Evolutionary conservation across 2,113 vertebrate species (phyloP).

Genomic region (Camelus dromedarius): DNA sequence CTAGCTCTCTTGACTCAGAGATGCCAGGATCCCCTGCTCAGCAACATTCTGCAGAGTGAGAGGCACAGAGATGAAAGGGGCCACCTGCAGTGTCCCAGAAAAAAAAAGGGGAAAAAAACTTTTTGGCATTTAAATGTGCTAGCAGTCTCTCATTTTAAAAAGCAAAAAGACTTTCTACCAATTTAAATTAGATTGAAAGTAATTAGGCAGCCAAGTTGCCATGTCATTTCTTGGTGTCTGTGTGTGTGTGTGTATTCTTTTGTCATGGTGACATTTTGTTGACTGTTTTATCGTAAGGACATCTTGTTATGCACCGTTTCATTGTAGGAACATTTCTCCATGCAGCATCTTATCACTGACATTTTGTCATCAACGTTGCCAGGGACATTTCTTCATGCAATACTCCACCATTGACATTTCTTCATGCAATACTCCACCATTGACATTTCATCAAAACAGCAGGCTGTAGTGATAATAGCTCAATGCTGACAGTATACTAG

Average conservation of each 20-base stretch:
- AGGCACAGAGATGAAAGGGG: conserved; percentile 74
- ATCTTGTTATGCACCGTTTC: conserved; percentile 61
- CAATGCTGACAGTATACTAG: conserved; percentile 25
- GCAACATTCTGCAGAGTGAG: conserved; percentile 54
- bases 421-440: background rate
- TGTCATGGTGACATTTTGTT: conserved; percentile 49
- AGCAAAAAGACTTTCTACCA: background rate
- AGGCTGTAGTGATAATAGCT: background rate
- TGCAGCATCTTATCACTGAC: conserved; percentile 62
- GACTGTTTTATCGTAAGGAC: conserved; percentile 2
- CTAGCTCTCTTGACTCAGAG: conserved; percentile 73
- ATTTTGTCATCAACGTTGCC: conserved; percentile 64
- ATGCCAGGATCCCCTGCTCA: conserved; percentile 71
- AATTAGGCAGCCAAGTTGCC: conserved; percentile 39
- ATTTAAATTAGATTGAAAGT: conserved; percentile 66
- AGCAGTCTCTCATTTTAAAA: conserved; percentile 33
- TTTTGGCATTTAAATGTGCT: conserved; percentile 68
- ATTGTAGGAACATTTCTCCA: conserved; percentile 31
- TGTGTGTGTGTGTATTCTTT: conserved; percentile 42
- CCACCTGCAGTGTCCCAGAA: conserved; percentile 64
- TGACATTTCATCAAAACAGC: conserved; percentile 58
- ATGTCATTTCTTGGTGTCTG: background rate
- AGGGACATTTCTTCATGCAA: conserved; percentile 25
- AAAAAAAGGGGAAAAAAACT: background rate
- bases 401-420: too few relatives aligned